Percentiles rank a stretch among this genome's conserved stretches.
phyloP scores from a whole-genome alignment of 2,113 vertebrate species.

The Gadus chalcogrammus region DNA sequence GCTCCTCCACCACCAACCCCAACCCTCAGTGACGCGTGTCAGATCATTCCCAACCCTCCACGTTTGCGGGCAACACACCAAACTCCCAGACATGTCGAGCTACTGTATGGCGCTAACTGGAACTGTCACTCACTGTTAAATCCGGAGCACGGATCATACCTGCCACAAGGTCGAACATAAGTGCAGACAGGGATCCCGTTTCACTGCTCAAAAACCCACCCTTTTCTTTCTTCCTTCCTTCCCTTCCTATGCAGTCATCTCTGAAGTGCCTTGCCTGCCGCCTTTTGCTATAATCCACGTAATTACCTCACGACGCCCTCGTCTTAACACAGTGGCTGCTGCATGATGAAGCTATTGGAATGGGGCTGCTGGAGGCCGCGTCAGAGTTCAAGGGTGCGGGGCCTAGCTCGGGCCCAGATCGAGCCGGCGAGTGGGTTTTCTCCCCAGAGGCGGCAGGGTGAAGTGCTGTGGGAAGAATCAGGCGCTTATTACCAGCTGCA shows the following conservation, averaged over 20 bases:
- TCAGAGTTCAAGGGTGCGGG: background rate
- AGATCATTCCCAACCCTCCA: slow-evolving; percentile 37
- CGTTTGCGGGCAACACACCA: background rate
- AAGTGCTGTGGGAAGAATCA: slow-evolving; percentile 19
- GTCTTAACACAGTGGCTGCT: too few relatives aligned
- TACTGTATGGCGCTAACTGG: slow-evolving; percentile 35
- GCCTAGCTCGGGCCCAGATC: background rate
- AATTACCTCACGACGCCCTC: too few relatives aligned
- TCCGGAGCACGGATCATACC: slow-evolving; percentile 23
- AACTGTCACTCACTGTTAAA: slow-evolving; percentile 36
- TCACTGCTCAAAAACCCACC: background rate
- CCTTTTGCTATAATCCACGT: too few relatives aligned
- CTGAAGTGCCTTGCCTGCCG: background rate
- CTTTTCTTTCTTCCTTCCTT: slow-evolving; percentile 3
- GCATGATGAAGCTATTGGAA: slow-evolving; percentile 8
- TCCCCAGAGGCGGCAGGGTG: slow-evolving; percentile 6
- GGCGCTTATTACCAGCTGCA: slow-evolving; percentile 37
- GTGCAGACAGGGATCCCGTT: slow-evolving; percentile 7
- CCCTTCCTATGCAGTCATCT: background rate
- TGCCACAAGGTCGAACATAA: slow-evolving; percentile 35
- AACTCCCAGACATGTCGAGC: slow-evolving; percentile 11
- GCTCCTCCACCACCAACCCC: slow-evolving; percentile 16
- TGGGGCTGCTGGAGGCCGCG: background rate
- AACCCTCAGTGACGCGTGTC: slow-evolving; percentile 40
- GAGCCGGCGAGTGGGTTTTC: slow-evolving; percentile 1